A percentile compares a stretch with the other conserved stretches of the same genome.
These are phyloP conservation scores for Spodoptera exigua DNA, from an alignment of 2,888 invertebrate genomes.

Conservation along the genomic window DNA sequence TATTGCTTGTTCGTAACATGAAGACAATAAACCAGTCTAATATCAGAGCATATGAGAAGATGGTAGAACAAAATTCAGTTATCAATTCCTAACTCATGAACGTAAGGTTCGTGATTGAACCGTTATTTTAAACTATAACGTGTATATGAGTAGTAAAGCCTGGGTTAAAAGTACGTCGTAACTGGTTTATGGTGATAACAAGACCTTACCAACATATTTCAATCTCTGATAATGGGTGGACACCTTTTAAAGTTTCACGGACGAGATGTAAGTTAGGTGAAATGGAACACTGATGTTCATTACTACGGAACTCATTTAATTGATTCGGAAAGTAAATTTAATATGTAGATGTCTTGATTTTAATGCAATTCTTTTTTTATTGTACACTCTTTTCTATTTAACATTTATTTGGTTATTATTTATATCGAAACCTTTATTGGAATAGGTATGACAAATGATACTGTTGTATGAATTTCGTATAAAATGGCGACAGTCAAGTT, in stretches of 20 bases:
- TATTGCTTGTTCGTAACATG: neutral
- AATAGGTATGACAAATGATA: too few relatives aligned
- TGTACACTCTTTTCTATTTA: too few relatives aligned
- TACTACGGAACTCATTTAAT: neutral
- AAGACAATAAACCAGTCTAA: constrained; percentile 11
- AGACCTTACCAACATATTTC: constrained; percentile 54
- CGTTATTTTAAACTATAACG: constrained; percentile 55
- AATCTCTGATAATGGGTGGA: constrained; percentile 63
- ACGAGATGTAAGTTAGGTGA: constrained; percentile 28
- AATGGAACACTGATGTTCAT: constrained; percentile 13
- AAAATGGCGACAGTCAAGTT: too few relatives aligned
- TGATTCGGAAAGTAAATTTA: neutral
- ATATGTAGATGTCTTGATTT: too few relatives aligned
- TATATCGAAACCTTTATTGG: too few relatives aligned
- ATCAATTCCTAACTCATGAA: constrained; percentile 43
- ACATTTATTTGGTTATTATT: too few relatives aligned
- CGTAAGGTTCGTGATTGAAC: constrained; percentile 40
- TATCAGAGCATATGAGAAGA: constrained; percentile 13
- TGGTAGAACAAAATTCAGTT: constrained; percentile 17
- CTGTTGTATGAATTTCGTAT: too few relatives aligned
- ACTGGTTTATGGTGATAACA: constrained; percentile 75
- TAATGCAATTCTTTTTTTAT: too few relatives aligned
- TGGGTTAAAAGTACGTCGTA: constrained; percentile 66
- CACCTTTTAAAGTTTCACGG: constrained; percentile 67
- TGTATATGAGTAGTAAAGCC: constrained; percentile 54